Evolutionary conservation across 1,140 invertebrate genomes (phyloP), one percentile per base, ranked within the genome.

Genomic region (Drosophila bocki): DNA sequence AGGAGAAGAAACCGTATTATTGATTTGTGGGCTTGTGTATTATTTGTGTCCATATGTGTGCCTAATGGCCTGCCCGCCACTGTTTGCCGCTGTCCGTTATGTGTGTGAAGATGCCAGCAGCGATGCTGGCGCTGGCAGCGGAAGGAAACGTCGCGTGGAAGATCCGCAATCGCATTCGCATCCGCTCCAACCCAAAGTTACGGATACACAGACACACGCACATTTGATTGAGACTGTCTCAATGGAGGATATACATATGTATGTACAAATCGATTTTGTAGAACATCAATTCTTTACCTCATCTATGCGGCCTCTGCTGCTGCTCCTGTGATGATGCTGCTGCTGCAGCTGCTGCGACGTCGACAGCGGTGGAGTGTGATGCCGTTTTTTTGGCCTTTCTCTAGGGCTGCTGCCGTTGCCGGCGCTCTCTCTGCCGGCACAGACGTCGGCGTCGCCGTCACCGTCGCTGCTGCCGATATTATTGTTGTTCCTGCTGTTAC

Each of bases 211-310:
- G 19, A 50, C n/a, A 72, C 39, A 39, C 33, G 35, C 33, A 51
- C 17, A 44, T 42, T 29, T 56, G 13, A 39, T n/a, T 56, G 53
- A 56, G 53, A 39, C 53, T 35, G 58, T 60, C 51, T 53, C 41
- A 56, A 37, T 69, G 39, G 13, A 39, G 53, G 35, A 51, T 57
- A 33, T 33, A 51, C 51, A 26, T 33, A 45, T 42, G 19, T 35
- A 48, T 33, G 7, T 56, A 29, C 53, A 33, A 35, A 53, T 65
- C 37, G 69, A 70, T 72, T 65, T 71, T 37, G 37, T 72, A 29
- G 22, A 57, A 62, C 29, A 60, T 60, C 42, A 77, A 80, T 65
- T 64, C 58, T 80, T 87, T 87, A 87, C 84, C 84, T 87, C 85
- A 68, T 88, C 80, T 29, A 57, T 79, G 67, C 58, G 65, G 64